Percentiles rank a stretch among this genome's conserved stretches.
Conservation (phyloP, 1,140 invertebrate genomes). For the Caenorhabditis elegans region WBcel235 BX284602.5:7601501-7602000, state of each 20-base stretch:
- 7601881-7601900: background rate
- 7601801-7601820: background rate
- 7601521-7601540: background rate
- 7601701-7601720: background rate
- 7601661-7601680: background rate
- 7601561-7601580: slow-evolving; percentile 4
- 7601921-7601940: background rate
- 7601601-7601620: background rate
- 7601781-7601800: background rate
- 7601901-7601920: background rate
- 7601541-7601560: slow-evolving; percentile 22
- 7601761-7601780: background rate
- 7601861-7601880: slow-evolving; percentile 14
- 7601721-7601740: background rate
- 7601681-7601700: background rate
- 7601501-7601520: background rate
- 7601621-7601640: slow-evolving; percentile 14
- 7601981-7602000: background rate
- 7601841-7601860: background rate
- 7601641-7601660: background rate
- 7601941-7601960: background rate
- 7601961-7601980: background rate
- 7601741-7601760: background rate
- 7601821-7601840: background rate
- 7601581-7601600: background rate